These are phyloP conservation scores for Porites divaricata DNA, from an alignment of 92 coral and sea anemone genomes.

Conservation along the genomic window DNA sequence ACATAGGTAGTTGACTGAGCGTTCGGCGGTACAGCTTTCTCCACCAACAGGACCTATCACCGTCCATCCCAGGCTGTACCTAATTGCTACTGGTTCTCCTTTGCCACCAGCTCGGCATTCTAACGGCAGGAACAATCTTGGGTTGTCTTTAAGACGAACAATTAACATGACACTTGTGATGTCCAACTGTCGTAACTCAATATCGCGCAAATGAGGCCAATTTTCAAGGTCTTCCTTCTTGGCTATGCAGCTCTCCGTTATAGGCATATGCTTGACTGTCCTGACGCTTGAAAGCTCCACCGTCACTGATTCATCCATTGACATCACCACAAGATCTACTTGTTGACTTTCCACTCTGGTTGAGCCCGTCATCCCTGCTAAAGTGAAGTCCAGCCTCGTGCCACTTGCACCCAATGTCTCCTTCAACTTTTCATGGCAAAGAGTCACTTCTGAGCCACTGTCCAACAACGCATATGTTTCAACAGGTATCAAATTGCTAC, in stretches of 20 bases:
- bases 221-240: conserved; percentile 39
- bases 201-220: conserved; percentile 46
- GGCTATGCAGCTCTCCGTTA: conserved; percentile 53
- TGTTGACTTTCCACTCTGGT: conserved; percentile 54
- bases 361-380: conserved; percentile 71
- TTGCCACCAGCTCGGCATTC: conserved; percentile 44
- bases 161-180: conserved; percentile 39
- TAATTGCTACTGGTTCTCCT: conserved; percentile 6
- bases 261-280: conserved; percentile 69
- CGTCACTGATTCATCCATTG: conserved; percentile 54
- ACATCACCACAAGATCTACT: conserved; percentile 56
- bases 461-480: conserved; percentile 73
- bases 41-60: conserved; percentile 8
- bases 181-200: conserved; percentile 43
- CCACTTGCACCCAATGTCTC: conserved; percentile 39
- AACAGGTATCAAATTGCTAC: conserved; percentile 21
- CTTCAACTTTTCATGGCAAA: conserved; percentile 62
- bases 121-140: conserved; percentile 61
- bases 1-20: too few relatives aligned
- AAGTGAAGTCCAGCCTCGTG: conserved; percentile 49
- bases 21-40: neutral
- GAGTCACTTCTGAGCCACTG: conserved; percentile 74
- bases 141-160: conserved; percentile 49
- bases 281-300: conserved; percentile 61
- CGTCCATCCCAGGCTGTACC: conserved; percentile 4